Base-by-base conservation (phyloP, 2,888 invertebrate genomes). In the Creontiades dilutus region DNA sequence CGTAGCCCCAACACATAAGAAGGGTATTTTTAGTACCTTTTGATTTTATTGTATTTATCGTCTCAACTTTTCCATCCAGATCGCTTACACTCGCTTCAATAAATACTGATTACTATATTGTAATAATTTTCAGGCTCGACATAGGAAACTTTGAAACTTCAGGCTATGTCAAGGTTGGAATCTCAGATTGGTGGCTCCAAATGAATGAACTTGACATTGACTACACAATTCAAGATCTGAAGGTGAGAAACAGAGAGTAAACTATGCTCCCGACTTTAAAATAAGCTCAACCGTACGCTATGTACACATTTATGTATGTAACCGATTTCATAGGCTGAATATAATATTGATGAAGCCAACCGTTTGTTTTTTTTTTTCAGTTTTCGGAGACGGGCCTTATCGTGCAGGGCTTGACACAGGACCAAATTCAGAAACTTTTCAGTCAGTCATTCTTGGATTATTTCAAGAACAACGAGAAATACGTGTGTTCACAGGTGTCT, bases 391-490 rank as follows among this genome's bases (percentile, higher is more conserved):
- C 68, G n/a, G 91, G 91, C 11, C 48, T 91, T n/a, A 48, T 80
- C 52, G 90, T 91, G 12, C 88, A 89, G 80, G 91, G 91, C 47
- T 88, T 91, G 88, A 89, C 90, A 7, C 0, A 84, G n/a, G 90
- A 91, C 23, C 28, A 91, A 23, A 48, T 91, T 11, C 52, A 91
- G 14, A 23, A 55, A 12, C 23, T 91, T 11, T 91, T 91, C 88
- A 61, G 46, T 9, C 68, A 61, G 16, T 13, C 61, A 16, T 55
- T 91, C 48, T 37, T 90, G 84, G 48, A 84, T n/a, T 91, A 90
- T 48, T 90, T 89, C 84, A 55, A 80, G 19, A 61, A 91, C 47
- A 91, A 91, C 76, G 88, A 90, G 46, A 57, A 82, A 19, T 90
- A 86, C 82, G 88, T 91, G 0, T 75, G 86, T 28, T 61, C 47